phyloP scores from a whole-genome alignment of 1,140 invertebrate genomes.

The Megathymus violae region DNA sequence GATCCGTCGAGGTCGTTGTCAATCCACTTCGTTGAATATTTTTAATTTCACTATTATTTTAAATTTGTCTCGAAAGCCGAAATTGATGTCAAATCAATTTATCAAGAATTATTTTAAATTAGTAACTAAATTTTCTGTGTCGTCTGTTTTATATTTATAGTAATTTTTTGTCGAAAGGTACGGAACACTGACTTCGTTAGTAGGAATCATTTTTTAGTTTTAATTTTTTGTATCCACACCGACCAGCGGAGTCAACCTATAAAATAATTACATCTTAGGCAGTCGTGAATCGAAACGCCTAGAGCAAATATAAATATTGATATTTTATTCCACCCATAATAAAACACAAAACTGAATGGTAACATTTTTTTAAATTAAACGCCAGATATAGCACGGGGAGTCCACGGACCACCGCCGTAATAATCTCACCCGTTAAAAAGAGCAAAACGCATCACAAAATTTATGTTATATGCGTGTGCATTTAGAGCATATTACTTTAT shows the following conservation, averaged over 20 bases:
- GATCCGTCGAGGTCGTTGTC: background rate
- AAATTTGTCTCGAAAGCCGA: too few species aligned
- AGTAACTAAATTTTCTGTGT: too few species aligned
- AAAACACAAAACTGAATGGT: slow-evolving; percentile 55
- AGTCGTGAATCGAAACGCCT: slow-evolving; percentile 60
- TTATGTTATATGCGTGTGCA: slow-evolving; percentile 79
- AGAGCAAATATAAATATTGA: slow-evolving; percentile 68
- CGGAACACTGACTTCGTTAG: background rate
- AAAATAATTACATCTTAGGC: slow-evolving; percentile 53
- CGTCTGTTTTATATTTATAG: too few species aligned
- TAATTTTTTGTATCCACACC: slow-evolving; percentile 33
- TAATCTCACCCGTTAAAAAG: slow-evolving; percentile 77
- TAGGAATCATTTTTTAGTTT: slow-evolving; percentile 1
- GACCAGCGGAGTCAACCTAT: slow-evolving; percentile 37
- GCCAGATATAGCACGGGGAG: slow-evolving; percentile 60
- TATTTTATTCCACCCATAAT: slow-evolving; percentile 49
- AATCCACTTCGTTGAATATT: background rate
- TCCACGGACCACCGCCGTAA: slow-evolving; percentile 71
- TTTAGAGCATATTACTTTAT: slow-evolving; percentile 83
- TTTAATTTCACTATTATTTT: too few species aligned
- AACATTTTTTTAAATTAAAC: slow-evolving; percentile 78
- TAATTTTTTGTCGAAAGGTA: background rate
- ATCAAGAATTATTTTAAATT: too few species aligned
- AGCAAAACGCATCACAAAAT: slow-evolving; percentile 69
- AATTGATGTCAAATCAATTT: too few species aligned